Evolutionary conservation across 2,797 vertebrate genomes (phyloP), one percentile per base, ranked within the genome.

Genomic region (Xiphorhynchus erythropygius): DNA sequence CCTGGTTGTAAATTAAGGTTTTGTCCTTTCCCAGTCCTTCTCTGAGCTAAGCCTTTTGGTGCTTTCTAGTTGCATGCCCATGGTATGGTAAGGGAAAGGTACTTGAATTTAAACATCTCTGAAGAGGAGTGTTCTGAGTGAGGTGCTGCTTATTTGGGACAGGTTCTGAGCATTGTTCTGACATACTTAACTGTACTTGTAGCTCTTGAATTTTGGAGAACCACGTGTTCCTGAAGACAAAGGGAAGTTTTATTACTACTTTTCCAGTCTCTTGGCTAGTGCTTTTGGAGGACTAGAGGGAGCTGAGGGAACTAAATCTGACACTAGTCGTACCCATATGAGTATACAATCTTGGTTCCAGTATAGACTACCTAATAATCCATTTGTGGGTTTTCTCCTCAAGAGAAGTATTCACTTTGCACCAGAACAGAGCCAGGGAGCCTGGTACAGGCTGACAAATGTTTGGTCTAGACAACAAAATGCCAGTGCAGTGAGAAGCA

Each of bases 1-100:
- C 44, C 32, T 81, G 64, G 16, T 33, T 84, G 28, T 35, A 71
- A 52, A 35, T 53, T 42, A 71, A 68, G 25, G 39, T 24, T 76
- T 70, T 63, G n/a, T 50, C 71, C 32, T 79, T 75, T 80, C 53
- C 32, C 44, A n/a, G 17, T 52, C 17, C 22, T 60, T 50, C 63
- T 84, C 57, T 56, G 33, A 33, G 79, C 9, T 35, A 27, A 50
- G 49, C 5, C 19, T 78, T 79, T 62, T 23, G 11, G 9, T 1
- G 0, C 8, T 59, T 84, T 83, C 30, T 64, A 11, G 23, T 77
- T 59, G 30, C 0, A 0, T 37, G 33, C 15, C 11, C 18, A 11
- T 7, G 57, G 8, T 24, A 47, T 33, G 30, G 42, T 59, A 63
- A 75, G 46, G 18, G 41, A 12, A 80, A 55, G 18, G 35, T 73